phyloP scores from a whole-genome alignment of 2,113 vertebrate genomes.

The Zosterops japonicus region DNA sequence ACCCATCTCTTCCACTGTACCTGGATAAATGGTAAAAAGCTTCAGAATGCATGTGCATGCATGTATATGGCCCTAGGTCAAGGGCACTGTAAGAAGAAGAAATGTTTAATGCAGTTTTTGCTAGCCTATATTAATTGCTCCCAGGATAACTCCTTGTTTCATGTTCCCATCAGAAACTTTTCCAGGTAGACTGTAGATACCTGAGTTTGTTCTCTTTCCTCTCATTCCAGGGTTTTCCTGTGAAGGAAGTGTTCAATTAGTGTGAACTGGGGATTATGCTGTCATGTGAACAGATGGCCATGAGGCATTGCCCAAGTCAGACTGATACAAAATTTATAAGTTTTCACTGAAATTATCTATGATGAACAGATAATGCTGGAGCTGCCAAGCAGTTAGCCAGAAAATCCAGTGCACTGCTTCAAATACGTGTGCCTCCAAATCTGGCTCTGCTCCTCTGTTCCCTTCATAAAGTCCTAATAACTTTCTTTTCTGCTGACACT shows the following conservation, averaged over 20 bases:
- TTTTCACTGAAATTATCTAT: background rate
- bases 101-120: background rate
- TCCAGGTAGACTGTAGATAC: background rate
- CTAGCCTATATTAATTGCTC: background rate
- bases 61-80: background rate
- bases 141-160: background rate
- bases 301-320: background rate
- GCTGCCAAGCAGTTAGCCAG: background rate
- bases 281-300: background rate
- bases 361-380: background rate
- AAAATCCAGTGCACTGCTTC: background rate
- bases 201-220: background rate
- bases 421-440: background rate
- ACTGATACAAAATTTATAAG: constrained; percentile 21
- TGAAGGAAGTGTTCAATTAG: background rate
- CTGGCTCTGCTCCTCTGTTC: background rate
- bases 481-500: background rate
- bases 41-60: fast-evolving
- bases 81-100: background rate
- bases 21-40: background rate
- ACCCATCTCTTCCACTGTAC: background rate
- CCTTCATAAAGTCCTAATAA: background rate
- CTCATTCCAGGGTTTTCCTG: background rate
- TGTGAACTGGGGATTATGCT: background rate
- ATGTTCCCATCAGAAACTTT: background rate